These are phyloP conservation scores for Lycocerus yunnanus DNA, from an alignment of 2,888 invertebrate species.

Conservation along the genomic window DNA sequence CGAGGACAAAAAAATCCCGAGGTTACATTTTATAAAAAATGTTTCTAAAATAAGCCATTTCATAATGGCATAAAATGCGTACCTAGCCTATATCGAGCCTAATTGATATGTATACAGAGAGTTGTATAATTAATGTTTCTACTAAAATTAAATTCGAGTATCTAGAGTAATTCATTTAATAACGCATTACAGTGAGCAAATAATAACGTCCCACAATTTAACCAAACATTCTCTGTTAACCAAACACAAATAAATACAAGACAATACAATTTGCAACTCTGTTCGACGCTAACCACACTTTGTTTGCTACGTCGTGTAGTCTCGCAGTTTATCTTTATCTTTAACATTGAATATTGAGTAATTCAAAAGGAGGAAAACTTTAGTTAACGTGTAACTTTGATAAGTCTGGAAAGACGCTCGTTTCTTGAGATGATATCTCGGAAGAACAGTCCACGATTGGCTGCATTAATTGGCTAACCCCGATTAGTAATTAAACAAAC, in stretches of 20 bases:
- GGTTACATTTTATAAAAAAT: not conserved
- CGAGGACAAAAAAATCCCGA: not conserved
- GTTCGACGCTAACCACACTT: constrained; percentile 30
- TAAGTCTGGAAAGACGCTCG: constrained; percentile 18
- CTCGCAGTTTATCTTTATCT: constrained; percentile 6
- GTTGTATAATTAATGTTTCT: not conserved
- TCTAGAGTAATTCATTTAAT: constrained; percentile 21
- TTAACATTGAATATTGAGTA: not conserved
- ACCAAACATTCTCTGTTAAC: constrained; percentile 36
- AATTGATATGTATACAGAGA: not conserved
- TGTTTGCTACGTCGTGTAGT: constrained; percentile 15
- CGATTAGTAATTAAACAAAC: constrained; percentile 51
- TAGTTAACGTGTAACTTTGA: not conserved
- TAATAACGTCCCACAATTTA: constrained; percentile 36
- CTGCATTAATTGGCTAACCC: constrained; percentile 49
- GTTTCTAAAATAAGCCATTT: not conserved
- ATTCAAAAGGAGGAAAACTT: constrained; percentile 7
- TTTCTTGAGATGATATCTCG: constrained; percentile 38
- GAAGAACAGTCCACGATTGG: constrained; percentile 44
- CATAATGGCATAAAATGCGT: not conserved
- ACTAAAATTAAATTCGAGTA: constrained; percentile 12
- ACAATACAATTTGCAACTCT: constrained; percentile 41
- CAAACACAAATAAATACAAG: constrained; percentile 38
- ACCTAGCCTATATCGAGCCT: not conserved
- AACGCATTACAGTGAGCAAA: constrained; percentile 29